These are phyloP conservation scores for Melolontha melolontha DNA, from an alignment of 2,888 invertebrate species.

Conservation along the genomic window DNA sequence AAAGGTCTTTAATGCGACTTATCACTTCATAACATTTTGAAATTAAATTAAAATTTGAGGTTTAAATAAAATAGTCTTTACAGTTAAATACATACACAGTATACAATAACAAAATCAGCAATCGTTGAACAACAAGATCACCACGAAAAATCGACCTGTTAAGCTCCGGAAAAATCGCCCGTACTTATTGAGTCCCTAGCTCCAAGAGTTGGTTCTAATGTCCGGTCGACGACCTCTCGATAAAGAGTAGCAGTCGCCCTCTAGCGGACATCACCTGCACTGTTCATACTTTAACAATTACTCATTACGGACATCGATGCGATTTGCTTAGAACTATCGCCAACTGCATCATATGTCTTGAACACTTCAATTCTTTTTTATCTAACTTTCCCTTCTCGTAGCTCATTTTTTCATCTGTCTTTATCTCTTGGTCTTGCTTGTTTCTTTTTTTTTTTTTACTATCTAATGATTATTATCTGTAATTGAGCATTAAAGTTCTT, in stretches of 20 bases:
- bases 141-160: conserved; percentile 15
- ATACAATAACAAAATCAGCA: too few species aligned
- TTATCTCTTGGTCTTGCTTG: background rate
- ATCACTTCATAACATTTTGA: too few species aligned
- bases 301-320: conserved; percentile 47
- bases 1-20: too few species aligned
- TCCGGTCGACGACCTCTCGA: conserved; percentile 50
- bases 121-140: conserved; percentile 9
- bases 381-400: background rate
- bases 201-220: conserved; percentile 36
- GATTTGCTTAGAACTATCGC: conserved; percentile 40
- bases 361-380: conserved; percentile 12
- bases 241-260: conserved; percentile 43
- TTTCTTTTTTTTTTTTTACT: conserved; percentile 16
- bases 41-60: too few species aligned
- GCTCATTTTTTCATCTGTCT: background rate
- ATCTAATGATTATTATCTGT: conserved; percentile 34
- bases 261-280: conserved; percentile 51
- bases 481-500: conserved; percentile 28
- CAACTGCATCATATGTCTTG: conserved; percentile 23
- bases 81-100: too few species aligned
- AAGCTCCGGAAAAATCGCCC: conserved; percentile 34
- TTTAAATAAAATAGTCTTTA: too few species aligned
- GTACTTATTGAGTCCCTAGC: conserved; percentile 41
- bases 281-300: conserved; percentile 47